phyloP scores from a whole-genome alignment of 2,113 vertebrate genomes.

The Lamprotornis superbus region DNA sequence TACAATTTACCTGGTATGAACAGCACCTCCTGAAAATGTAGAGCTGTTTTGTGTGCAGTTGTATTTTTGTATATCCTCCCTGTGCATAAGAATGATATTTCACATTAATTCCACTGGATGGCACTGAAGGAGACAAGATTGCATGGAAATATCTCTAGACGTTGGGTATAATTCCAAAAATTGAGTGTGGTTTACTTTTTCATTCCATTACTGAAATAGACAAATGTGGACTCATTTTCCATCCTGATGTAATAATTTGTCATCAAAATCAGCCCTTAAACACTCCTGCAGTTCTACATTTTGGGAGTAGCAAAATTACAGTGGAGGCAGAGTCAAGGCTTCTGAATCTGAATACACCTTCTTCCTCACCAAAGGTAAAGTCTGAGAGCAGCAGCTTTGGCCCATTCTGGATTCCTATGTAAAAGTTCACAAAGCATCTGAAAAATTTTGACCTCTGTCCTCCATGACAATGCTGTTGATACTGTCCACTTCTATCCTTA shows the following conservation, averaged over 20 bases:
- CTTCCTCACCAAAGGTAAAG: background rate
- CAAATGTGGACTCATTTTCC: slow-evolving; percentile 35
- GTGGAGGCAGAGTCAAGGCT: background rate
- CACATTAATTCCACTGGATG: slow-evolving; percentile 65
- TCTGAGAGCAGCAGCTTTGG: background rate
- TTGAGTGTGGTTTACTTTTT: background rate
- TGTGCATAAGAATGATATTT: background rate
- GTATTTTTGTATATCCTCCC: background rate
- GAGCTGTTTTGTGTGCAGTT: background rate
- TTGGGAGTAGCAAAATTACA: slow-evolving; percentile 4
- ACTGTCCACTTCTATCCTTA: background rate
- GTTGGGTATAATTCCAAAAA: background rate
- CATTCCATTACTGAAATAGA: slow-evolving; percentile 32
- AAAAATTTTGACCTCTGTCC: background rate
- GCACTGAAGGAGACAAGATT: slow-evolving; percentile 68
- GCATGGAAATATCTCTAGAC: background rate
- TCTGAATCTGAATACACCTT: background rate
- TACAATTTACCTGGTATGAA: slow-evolving; percentile 48
- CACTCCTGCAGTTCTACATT: background rate
- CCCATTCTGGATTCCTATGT: background rate
- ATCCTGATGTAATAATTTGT: slow-evolving; percentile 30
- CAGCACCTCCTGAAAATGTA: slow-evolving; percentile 4
- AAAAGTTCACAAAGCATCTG: background rate
- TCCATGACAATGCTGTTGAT: background rate
- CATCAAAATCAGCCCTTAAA: slow-evolving; percentile 30